These are phyloP conservation scores for Podiceps cristatus DNA, from an alignment of 2,113 vertebrate genomes.

Conservation along the genomic window DNA sequence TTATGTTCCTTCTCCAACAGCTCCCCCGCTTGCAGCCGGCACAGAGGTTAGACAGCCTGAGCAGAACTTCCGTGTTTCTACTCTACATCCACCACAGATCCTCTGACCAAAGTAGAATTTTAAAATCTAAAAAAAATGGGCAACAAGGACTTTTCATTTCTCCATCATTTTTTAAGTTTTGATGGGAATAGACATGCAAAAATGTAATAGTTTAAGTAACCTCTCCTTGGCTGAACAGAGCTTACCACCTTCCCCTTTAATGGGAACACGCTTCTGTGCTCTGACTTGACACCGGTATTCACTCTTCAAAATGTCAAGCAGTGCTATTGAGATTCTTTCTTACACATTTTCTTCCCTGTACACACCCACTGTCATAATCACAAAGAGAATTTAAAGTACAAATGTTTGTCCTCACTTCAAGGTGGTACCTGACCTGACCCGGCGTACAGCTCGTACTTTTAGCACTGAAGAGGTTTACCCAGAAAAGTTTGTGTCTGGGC, in stretches of 20 bases:
- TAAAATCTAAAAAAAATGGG: background rate
- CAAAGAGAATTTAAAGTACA: background rate
- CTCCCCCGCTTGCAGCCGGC: background rate
- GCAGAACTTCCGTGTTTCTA: background rate
- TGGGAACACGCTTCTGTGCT: background rate
- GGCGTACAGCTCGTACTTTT: background rate
- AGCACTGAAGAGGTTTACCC: rapidly evolving
- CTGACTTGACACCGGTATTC: background rate
- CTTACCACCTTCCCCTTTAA: background rate
- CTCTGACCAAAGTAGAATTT: background rate
- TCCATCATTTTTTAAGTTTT: background rate
- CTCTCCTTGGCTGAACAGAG: background rate
- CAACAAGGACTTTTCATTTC: background rate
- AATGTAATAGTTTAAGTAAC: background rate
- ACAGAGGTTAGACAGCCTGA: background rate
- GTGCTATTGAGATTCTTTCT: background rate
- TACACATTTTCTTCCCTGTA: background rate
- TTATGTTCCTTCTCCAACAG: background rate
- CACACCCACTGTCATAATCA: background rate
- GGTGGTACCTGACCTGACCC: background rate
- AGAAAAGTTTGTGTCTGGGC: background rate
- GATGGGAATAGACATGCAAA: background rate
- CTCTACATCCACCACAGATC: background rate
- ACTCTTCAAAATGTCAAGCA: background rate
- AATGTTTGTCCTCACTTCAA: background rate